Conservation (phyloP, 2,888 invertebrate species). For the Luperina nickerlii region DNA sequence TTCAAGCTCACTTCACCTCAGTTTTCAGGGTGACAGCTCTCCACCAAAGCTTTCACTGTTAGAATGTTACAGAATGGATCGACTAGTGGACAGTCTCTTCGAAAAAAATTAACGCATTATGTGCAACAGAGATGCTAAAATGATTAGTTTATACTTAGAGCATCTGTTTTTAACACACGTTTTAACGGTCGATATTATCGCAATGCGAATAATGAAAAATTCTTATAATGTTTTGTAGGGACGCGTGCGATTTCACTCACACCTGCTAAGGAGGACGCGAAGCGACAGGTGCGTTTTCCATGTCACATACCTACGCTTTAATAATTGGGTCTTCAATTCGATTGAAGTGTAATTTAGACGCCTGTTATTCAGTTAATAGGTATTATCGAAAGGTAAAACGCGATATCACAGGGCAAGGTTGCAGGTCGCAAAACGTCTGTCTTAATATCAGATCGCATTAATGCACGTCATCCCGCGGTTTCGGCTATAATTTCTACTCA, state of each 20-base stretch:
- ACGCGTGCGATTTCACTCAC: not conserved
- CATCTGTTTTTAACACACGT: not conserved
- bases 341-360: not conserved
- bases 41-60: no score
- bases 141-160: not conserved
- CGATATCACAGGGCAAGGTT: not conserved
- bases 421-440: no score
- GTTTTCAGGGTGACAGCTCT: no score
- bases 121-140: not conserved
- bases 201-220: not conserved
- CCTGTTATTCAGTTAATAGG: not conserved
- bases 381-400: not conserved
- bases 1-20: not conserved
- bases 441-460: not conserved
- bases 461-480: not conserved
- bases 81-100: not conserved
- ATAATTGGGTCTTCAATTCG: not conserved
- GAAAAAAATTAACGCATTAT: not conserved
- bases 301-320: not conserved
- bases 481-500: not conserved
- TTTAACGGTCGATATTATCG: not conserved
- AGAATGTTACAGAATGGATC: not conserved
- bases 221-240: not conserved
- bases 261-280: conserved; percentile 13
- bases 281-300: conserved; percentile 18